A percentile compares a stretch with the other conserved stretches of the same genome.
Evolutionary conservation across 1,140 invertebrate species (phyloP).

Genomic region (Bombus picipes): DNA sequence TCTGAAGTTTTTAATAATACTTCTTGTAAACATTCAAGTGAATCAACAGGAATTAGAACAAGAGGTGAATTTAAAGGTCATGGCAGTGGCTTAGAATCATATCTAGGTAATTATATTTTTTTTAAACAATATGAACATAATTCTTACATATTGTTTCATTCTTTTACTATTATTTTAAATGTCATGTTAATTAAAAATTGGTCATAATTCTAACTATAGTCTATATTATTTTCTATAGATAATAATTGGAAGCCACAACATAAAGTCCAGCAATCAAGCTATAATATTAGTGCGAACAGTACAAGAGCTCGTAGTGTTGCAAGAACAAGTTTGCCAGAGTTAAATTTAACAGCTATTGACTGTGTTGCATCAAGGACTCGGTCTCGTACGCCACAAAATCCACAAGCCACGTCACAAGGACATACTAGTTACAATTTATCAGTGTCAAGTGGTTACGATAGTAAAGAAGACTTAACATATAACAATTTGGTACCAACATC

Average conservation of each 20-base stretch:
- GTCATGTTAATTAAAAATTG: slow-evolving; percentile 36
- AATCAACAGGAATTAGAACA: slow-evolving; percentile 73
- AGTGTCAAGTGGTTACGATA: slow-evolving; percentile 68
- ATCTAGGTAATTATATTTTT: slow-evolving; percentile 71
- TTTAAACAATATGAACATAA: not conserved
- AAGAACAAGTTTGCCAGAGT: slow-evolving; percentile 71
- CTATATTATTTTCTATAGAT: slow-evolving; percentile 65
- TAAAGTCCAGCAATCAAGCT: slow-evolving; percentile 76
- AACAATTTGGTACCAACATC: slow-evolving; percentile 70
- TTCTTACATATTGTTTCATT: not conserved
- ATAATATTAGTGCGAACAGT: slow-evolving; percentile 69
- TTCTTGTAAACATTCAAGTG: slow-evolving; percentile 68
- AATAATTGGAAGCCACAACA: slow-evolving; percentile 77
- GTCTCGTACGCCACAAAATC: slow-evolving; percentile 79
- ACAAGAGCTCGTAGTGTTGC: slow-evolving; percentile 71
- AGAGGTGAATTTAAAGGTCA: slow-evolving; percentile 77
- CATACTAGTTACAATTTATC: slow-evolving; percentile 68
- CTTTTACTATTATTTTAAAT: not conserved
- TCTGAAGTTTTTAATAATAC: slow-evolving; percentile 67
- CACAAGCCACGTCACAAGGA: slow-evolving; percentile 70
- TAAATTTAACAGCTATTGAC: slow-evolving; percentile 76
- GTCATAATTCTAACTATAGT: not conserved
- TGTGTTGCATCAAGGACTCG: slow-evolving; percentile 80
- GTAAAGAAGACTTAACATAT: slow-evolving; percentile 71
- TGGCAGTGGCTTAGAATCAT: slow-evolving; percentile 79